phyloP scores from a whole-genome alignment of 2,797 vertebrate genomes.

The Sternotherus odoratus region DNA sequence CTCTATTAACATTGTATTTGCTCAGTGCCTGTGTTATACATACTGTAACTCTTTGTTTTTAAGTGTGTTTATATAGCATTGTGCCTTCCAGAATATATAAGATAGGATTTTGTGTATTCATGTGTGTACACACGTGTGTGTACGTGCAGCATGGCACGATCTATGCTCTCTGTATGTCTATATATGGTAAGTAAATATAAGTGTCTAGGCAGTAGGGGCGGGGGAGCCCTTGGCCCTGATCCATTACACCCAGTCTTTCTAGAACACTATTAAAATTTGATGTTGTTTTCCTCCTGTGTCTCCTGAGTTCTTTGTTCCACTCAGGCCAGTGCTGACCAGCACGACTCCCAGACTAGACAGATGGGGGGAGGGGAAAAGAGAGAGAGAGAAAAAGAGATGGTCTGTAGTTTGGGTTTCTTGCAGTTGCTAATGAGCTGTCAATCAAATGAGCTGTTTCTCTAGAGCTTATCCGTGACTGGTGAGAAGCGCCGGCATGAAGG shows the following conservation, averaged over 20 bases:
- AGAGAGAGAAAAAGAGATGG: slow-evolving; percentile 27
- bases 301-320: slow-evolving; percentile 75
- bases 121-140: rapidly evolving
- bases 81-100: not conserved
- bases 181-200: slow-evolving; percentile 67
- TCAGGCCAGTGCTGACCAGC: slow-evolving; percentile 78
- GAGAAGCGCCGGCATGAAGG: slow-evolving; percentile 60
- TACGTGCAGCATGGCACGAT: slow-evolving; percentile 55
- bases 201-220: slow-evolving; percentile 37
- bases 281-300: slow-evolving; percentile 75
- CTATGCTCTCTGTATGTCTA: slow-evolving; percentile 5
- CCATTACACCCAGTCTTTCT: slow-evolving; percentile 80
- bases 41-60: slow-evolving; percentile 31
- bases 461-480: slow-evolving; percentile 66
- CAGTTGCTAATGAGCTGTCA: slow-evolving; percentile 76
- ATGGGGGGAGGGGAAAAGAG: not conserved
- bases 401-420: slow-evolving; percentile 66
- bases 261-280: slow-evolving; percentile 75
- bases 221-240: slow-evolving; percentile 70
- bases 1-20: slow-evolving; percentile 33
- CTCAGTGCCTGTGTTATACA: not conserved
- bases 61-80: slow-evolving; percentile 3
- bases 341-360: slow-evolving; percentile 51
- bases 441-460: slow-evolving; percentile 71
- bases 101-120: not conserved